Conservation (phyloP, 2,797 vertebrate species). For the Hemibagrus guttatus region DNA sequence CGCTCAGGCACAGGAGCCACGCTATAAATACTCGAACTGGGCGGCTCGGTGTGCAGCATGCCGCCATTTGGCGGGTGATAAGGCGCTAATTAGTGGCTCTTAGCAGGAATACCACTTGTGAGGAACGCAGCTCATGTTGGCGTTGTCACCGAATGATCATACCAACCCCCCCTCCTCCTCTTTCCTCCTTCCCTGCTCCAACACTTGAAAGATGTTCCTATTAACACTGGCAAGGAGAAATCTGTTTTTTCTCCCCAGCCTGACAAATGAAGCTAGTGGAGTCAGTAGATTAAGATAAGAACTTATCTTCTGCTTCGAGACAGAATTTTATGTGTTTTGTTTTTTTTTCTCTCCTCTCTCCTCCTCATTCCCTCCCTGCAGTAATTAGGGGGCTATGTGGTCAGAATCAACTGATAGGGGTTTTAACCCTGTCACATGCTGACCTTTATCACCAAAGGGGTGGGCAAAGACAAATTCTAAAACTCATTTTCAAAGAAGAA, state of each 20-base stretch:
- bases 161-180: slow-evolving; percentile 70
- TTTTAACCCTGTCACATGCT: slow-evolving; percentile 77
- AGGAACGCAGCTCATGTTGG: slow-evolving; percentile 83
- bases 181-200: slow-evolving; percentile 75
- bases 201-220: slow-evolving; percentile 89
- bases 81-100: slow-evolving; percentile 82
- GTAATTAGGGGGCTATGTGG: slow-evolving; percentile 89
- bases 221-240: slow-evolving; percentile 86
- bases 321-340: slow-evolving; percentile 93
- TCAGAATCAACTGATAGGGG: slow-evolving; percentile 70
- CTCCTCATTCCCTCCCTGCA: slow-evolving; percentile 41
- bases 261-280: slow-evolving; percentile 96
- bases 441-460: slow-evolving; percentile 70
- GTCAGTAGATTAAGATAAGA: slow-evolving; percentile 99
- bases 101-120: slow-evolving; percentile 69
- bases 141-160: slow-evolving; percentile 81
- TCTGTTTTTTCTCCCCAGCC: slow-evolving; percentile 85
- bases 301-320: slow-evolving; percentile 91
- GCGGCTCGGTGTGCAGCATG: slow-evolving; percentile 65
- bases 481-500: slow-evolving; percentile 69
- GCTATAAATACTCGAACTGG: slow-evolving; percentile 75
- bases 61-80: slow-evolving; percentile 78
- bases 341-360: slow-evolving; percentile 71
- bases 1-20: slow-evolving; percentile 61
- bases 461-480: slow-evolving; percentile 66